Percentiles rank a stretch among this genome's conserved stretches.
phyloP scores from a whole-genome alignment of 2,888 invertebrate species.

The Erannis defoliaria region DNA sequence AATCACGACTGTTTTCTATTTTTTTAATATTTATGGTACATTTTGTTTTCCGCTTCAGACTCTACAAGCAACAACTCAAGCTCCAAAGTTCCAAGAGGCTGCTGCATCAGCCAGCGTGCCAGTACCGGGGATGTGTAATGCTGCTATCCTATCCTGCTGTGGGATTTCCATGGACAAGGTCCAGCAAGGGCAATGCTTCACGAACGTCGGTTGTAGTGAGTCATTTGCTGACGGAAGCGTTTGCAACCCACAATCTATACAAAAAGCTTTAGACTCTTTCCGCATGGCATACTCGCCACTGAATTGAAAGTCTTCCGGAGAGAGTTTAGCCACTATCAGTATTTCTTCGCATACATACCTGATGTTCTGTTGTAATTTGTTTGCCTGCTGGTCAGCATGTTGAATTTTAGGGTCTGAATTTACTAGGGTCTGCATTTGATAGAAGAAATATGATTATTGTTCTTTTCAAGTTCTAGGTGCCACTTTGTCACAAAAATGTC shows the following conservation, averaged over 20 bases:
- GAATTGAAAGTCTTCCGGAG: slow-evolving; percentile 44
- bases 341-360: slow-evolving; percentile 46
- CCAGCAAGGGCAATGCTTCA: slow-evolving; percentile 62
- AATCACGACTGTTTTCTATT: background rate
- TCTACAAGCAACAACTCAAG: slow-evolving; percentile 40
- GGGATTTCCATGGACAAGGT: slow-evolving; percentile 38
- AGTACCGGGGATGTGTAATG: slow-evolving; percentile 61
- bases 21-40: background rate
- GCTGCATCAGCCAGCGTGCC: slow-evolving; percentile 1
- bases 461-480: background rate
- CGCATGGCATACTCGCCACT: slow-evolving; percentile 60
- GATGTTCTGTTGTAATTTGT: slow-evolving; percentile 20
- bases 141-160: slow-evolving; percentile 71
- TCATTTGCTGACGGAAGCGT: slow-evolving; percentile 53
- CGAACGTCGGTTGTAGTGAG: slow-evolving; percentile 56
- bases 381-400: slow-evolving; percentile 24
- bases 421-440: background rate
- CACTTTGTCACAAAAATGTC: background rate
- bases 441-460: background rate
- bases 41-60: slow-evolving; percentile 33
- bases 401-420: background rate
- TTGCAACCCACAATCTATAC: slow-evolving; percentile 56
- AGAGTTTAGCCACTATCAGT: slow-evolving; percentile 53
- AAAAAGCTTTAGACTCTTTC: slow-evolving; percentile 60
- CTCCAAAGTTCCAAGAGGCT: slow-evolving; percentile 39